Conservation (phyloP, 2,888 invertebrate species). For the Mylabris sibirica region DNA sequence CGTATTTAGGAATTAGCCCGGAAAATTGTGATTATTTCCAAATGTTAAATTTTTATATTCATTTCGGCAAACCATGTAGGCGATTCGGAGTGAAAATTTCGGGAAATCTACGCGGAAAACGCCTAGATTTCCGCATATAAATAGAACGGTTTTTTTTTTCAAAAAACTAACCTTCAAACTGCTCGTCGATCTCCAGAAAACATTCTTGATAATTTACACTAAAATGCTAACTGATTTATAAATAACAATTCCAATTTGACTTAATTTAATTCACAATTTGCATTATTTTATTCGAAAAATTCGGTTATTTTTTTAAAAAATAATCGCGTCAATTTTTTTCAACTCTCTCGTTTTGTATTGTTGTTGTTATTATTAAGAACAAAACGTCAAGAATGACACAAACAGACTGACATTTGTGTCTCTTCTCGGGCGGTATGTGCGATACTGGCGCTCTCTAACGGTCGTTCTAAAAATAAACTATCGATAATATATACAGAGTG, state of each 20-base stretch:
- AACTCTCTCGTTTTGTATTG: no score
- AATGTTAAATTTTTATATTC: no score
- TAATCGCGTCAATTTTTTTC: background rate
- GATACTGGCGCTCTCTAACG: conserved; percentile 1
- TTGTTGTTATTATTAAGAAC: background rate
- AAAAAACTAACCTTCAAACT: conserved; percentile 1
- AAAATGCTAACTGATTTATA: background rate
- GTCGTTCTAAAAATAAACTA: background rate
- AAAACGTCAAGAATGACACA: conserved; percentile 9
- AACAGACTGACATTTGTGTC: background rate
- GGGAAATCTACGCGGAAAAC: background rate
- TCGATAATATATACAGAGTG: background rate
- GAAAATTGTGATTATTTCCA: background rate
- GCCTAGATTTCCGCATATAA: conserved; percentile 1
- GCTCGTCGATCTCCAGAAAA: background rate
- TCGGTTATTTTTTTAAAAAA: background rate
- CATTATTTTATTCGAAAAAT: background rate
- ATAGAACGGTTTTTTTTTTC: background rate
- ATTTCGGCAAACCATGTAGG: no score
- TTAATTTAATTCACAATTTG: background rate
- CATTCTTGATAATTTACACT: background rate
- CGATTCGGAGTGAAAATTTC: background rate
- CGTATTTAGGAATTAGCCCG: background rate
- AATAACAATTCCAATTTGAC: background rate
- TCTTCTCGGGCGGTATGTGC: background rate